Conservation (phyloP, 1,140 invertebrate species). For the Lordiphosa mommai region DNA sequence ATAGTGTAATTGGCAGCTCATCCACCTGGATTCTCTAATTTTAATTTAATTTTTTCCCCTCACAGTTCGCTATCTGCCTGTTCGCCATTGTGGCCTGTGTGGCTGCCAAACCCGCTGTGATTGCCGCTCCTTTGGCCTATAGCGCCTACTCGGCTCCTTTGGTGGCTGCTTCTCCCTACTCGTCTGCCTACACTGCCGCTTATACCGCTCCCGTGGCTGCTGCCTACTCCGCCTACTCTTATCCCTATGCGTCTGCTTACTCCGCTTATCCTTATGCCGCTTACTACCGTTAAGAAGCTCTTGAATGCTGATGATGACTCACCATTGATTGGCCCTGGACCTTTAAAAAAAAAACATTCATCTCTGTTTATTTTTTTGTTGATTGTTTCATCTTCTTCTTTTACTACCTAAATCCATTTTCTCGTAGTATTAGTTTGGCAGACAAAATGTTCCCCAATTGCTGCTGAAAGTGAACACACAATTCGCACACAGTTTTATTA, state of each 20-base stretch:
- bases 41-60: neutral
- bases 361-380: neutral
- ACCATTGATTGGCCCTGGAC: neutral
- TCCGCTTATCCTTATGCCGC: slow-evolving; percentile 50
- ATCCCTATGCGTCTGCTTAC: slow-evolving; percentile 52
- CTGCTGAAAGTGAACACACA: slow-evolving; percentile 14
- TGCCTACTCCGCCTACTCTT: slow-evolving; percentile 61
- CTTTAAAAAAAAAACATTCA: neutral
- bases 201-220: slow-evolving; percentile 61
- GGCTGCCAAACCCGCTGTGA: slow-evolving; percentile 64
- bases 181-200: slow-evolving; percentile 65
- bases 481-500: slow-evolving; percentile 10
- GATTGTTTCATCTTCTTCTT: neutral
- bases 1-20: no score
- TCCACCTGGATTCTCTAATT: no score
- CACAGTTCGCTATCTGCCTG: slow-evolving; percentile 66
- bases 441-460: neutral
- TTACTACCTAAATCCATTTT: neutral
- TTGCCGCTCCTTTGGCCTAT: slow-evolving; percentile 75
- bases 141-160: slow-evolving; percentile 80
- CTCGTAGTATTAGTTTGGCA: slow-evolving; percentile 35
- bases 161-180: slow-evolving; percentile 61
- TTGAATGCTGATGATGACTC: neutral
- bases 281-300: slow-evolving; percentile 59
- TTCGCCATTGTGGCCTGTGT: slow-evolving; percentile 77